phyloP scores from a whole-genome alignment of 2,888 invertebrate species.

The Carpatolechia fugitivella region DNA sequence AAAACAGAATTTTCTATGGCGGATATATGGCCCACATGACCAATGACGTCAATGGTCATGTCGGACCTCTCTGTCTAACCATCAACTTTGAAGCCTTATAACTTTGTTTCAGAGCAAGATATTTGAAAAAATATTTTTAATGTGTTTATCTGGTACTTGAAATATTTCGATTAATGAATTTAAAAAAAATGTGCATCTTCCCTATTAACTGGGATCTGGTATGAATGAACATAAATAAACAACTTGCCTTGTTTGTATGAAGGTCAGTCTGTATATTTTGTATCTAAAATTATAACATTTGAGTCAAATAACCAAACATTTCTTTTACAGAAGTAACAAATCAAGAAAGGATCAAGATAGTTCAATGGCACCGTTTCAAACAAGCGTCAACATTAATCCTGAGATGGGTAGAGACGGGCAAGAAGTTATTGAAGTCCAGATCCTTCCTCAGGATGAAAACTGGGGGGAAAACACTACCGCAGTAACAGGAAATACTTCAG shows the following conservation, averaged over 20 bases:
- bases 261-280: not conserved
- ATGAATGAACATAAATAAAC: not conserved
- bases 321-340: slow-evolving; percentile 79
- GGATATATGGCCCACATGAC: no score
- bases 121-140: no score
- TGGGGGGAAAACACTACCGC: slow-evolving; percentile 99
- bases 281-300: not conserved
- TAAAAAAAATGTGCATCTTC: no score
- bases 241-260: not conserved
- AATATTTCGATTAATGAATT: no score
- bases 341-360: slow-evolving; percentile 81
- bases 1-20: no score
- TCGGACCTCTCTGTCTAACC: no score
- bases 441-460: slow-evolving; percentile 97
- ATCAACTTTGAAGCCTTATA: no score
- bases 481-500: slow-evolving; percentile 97
- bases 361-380: slow-evolving; percentile 92
- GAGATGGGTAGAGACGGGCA: slow-evolving; percentile 89
- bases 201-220: not conserved
- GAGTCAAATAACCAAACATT: no score
- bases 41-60: no score
- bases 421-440: slow-evolving; percentile 97
- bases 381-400: slow-evolving; percentile 88
- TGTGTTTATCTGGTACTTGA: no score
- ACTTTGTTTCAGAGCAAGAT: no score